These are phyloP conservation scores for Morus bassanus DNA, from an alignment of 2,797 vertebrate genomes.

Conservation along the genomic window DNA sequence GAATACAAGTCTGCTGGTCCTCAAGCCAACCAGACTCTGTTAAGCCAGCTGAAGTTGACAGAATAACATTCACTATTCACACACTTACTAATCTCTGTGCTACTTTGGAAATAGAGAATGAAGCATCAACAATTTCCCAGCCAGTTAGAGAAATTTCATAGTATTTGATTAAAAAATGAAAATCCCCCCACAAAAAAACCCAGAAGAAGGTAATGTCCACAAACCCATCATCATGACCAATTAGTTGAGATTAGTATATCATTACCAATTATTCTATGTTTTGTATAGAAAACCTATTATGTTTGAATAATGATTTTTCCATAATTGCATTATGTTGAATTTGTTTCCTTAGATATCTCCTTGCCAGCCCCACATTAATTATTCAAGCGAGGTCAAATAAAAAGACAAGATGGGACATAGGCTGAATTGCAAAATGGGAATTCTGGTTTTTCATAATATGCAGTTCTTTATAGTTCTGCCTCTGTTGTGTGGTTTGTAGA, in stretches of 20 bases:
- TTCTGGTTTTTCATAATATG: constrained; percentile 16
- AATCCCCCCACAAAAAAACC: fast-evolving
- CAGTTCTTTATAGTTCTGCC: constrained; percentile 12
- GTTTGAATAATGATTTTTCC: not conserved
- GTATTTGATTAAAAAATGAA: not conserved
- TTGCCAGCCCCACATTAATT: not conserved
- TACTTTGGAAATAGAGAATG: not conserved
- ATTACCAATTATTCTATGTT: not conserved
- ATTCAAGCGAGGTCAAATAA: constrained; percentile 28
- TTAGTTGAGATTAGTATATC: not conserved
- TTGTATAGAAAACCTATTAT: not conserved
- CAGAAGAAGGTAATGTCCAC: not conserved
- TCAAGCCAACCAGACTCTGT: not conserved
- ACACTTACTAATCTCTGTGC: not conserved
- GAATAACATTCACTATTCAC: not conserved
- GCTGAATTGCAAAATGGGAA: not conserved
- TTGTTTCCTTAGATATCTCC: not conserved
- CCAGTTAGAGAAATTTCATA: not conserved
- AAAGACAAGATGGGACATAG: constrained; percentile 40
- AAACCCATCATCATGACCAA: not conserved
- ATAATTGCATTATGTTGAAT: not conserved
- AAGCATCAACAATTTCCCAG: not conserved
- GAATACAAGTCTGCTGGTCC: not conserved
- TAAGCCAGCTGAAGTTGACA: not conserved
- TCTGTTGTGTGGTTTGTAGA: not conserved